Base-by-base conservation (phyloP, 1,140 invertebrate species). In the Gerris buenoi region DNA sequence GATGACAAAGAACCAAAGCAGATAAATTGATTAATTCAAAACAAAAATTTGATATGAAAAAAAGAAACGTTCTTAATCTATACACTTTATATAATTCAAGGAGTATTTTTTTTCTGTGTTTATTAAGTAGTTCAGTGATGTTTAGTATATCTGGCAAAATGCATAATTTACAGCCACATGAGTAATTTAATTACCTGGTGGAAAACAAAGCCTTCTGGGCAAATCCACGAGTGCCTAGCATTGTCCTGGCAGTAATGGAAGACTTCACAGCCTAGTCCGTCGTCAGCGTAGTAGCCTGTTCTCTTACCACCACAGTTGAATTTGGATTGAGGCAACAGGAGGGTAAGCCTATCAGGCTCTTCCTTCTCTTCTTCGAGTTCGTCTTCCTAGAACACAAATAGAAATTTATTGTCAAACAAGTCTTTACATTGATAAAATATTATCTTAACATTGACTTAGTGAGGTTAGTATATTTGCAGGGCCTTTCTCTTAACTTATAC, bases 211-310 rank as follows among this genome's bases (percentile, higher is more conserved):
- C 90, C 89, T 72, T 92, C 89, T 0, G 92, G 92, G 73, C 93
- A 95, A 71, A 94, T 88, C 91, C 92, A 95, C 0, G 91, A 94
- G 75, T 94, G 91, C 72, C 87, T 89, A 15, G 89, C 88, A 69
- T 86, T 90, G 67, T 92, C 91, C 73, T 93, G 90, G 75, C 93
- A 95, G 76, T 95, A 95, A 76, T 95, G 93, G 84, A 95, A 95
- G 0, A 94, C 90, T 76, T 94, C 90, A 74, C 92, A 95, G 72
- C 87, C 85, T 25, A 95, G 82, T 63, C 88, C 88, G 71, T 93
- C 88, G 74, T 95, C 91, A 25, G 92, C 92, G 74, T 95, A 95
- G 78, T 95, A 95, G 22, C 92, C 91, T 23, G 90, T 90, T 72
- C 90, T 88, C 71, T 86, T 88, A 70, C 82, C 83, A 29, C 81